Conservation (phyloP, 2,888 invertebrate species). For the Brachylomia viminalis region DNA sequence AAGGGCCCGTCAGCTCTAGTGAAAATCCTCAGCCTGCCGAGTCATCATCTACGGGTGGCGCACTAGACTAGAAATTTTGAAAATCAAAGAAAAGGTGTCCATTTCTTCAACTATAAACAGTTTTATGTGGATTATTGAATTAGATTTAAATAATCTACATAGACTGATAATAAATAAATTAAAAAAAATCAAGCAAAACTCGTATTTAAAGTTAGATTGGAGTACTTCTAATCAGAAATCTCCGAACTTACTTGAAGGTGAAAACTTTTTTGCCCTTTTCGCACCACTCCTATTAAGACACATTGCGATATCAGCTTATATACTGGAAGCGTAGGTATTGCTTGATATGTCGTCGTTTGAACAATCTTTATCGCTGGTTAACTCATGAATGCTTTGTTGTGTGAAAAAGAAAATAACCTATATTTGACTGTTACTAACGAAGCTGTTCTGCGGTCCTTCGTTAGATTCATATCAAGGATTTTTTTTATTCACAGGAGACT, state of each 20-base stretch:
- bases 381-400: not conserved
- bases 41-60: not conserved
- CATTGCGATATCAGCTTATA: too few relatives aligned
- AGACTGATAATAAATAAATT: not conserved
- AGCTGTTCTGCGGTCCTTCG: not conserved
- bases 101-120: not conserved
- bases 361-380: not conserved
- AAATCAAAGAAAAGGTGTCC: not conserved
- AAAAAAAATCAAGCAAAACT: not conserved
- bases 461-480: not conserved
- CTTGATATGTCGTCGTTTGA: not conserved
- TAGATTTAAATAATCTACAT: not conserved
- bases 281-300: not conserved
- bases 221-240: not conserved
- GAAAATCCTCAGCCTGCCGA: not conserved
- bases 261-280: not conserved
- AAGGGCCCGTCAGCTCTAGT: not conserved
- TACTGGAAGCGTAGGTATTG: not conserved
- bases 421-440: not conserved
- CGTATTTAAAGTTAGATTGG: not conserved
- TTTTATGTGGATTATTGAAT: not conserved
- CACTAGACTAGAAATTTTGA: not conserved
- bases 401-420: not conserved
- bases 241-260: not conserved
- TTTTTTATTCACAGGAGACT: not conserved